These are phyloP conservation scores for Agrypnia vestita DNA, from an alignment of 1,140 invertebrate species.

Conservation along the genomic window DNA sequence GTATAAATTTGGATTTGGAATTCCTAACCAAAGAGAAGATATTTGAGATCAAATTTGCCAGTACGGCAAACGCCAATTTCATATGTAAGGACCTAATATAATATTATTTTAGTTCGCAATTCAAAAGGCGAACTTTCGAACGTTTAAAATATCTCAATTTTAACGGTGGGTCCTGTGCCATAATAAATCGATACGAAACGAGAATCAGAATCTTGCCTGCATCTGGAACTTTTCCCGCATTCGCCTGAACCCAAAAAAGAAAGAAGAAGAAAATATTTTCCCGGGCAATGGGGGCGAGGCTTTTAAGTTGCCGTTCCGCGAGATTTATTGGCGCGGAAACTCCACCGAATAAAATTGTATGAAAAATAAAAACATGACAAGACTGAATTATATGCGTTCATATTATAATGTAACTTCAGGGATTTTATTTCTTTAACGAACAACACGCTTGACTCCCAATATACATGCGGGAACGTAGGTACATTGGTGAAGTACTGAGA, in stretches of 20 bases:
- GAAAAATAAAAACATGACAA: constrained; percentile 33
- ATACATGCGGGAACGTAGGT: too few relatives aligned
- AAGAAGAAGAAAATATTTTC: constrained; percentile 22
- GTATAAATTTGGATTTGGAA: too few relatives aligned
- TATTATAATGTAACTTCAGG: neutral
- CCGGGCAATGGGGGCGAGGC: constrained; percentile 21
- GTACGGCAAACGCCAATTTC: too few relatives aligned
- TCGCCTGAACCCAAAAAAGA: constrained; percentile 32
- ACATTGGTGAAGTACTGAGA: too few relatives aligned
- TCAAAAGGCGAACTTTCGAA: neutral
- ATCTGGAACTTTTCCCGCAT: constrained; percentile 4
- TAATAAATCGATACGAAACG: constrained; percentile 20
- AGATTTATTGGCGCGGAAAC: constrained; percentile 46
- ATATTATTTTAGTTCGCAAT: too few relatives aligned
- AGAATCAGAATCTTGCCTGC: neutral
- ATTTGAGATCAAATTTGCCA: too few relatives aligned
- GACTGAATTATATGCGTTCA: constrained; percentile 31
- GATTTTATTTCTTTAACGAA: too few relatives aligned
- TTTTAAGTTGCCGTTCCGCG: constrained; percentile 43
- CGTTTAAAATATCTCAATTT: constrained; percentile 5
- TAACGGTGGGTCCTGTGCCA: neutral
- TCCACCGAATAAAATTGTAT: constrained; percentile 25
- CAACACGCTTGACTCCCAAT: too few relatives aligned
- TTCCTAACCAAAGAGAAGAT: too few relatives aligned
- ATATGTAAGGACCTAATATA: too few relatives aligned